Percentiles rank a stretch among this genome's conserved stretches.
phyloP scores from a whole-genome alignment of 2,797 vertebrate species.

The Anomalospiza imberbis region DNA sequence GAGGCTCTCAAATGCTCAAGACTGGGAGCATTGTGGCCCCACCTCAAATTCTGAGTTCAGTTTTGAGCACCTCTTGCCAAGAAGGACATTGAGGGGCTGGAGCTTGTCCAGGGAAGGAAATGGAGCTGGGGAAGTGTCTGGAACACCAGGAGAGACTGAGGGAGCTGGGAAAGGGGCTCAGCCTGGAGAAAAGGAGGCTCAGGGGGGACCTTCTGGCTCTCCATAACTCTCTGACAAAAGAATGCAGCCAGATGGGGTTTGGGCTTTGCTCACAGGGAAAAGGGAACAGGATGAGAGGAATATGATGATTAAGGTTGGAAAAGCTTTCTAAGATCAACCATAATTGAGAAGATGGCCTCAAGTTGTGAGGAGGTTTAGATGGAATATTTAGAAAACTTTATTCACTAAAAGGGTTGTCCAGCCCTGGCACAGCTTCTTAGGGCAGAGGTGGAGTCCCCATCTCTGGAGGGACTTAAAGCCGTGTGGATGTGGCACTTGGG shows the following conservation, averaged over 20 bases:
- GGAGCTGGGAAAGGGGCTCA: neutral
- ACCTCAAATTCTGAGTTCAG: neutral
- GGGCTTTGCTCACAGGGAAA: neutral
- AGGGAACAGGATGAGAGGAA: neutral
- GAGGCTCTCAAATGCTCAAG: neutral
- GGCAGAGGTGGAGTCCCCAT: neutral
- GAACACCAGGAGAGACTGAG: fast-evolving
- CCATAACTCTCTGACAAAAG: neutral
- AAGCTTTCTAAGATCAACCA: neutral
- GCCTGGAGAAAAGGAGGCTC: neutral
- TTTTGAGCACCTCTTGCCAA: neutral
- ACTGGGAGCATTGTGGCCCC: neutral
- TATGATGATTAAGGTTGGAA: neutral
- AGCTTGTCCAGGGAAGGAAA: fast-evolving
- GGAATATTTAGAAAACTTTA: neutral
- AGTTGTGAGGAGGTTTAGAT: neutral
- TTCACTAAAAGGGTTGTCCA: neutral
- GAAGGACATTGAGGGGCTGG: neutral
- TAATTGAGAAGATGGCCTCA: neutral
- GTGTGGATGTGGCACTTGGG: neutral
- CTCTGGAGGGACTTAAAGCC: neutral
- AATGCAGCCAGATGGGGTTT: fast-evolving
- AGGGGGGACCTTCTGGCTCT: neutral
- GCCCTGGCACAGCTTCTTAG: neutral
- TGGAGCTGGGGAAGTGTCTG: fast-evolving